phyloP scores from a whole-genome alignment of 2,888 invertebrate species.

The Leucophenga maculata region DNA sequence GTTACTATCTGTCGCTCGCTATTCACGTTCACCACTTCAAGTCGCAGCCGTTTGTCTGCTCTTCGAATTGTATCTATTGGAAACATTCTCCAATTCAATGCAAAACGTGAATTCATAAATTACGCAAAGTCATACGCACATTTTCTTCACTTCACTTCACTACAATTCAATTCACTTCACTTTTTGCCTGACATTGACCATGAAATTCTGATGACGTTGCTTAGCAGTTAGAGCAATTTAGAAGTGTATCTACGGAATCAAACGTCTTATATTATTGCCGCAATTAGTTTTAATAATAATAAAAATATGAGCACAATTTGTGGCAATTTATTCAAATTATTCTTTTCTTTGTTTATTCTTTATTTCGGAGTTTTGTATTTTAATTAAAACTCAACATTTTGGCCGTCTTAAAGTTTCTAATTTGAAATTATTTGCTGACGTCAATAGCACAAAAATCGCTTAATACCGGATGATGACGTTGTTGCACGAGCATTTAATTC shows the following conservation, averaged over 20 bases:
- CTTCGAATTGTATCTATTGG: not conserved
- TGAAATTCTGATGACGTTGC: constrained; percentile 55
- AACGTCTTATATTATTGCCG: not conserved
- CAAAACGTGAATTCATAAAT: constrained; percentile 18
- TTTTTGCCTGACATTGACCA: constrained; percentile 57
- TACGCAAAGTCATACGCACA: constrained; percentile 8
- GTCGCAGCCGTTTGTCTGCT: constrained; percentile 24
- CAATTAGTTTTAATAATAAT: not conserved
- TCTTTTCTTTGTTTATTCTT: too few species aligned
- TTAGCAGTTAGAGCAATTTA: constrained; percentile 2
- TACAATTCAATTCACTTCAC: constrained; percentile 44
- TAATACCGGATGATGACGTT: too few species aligned
- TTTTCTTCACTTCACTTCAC: not conserved
- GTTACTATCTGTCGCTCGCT: not conserved
- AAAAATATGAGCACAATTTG: not conserved
- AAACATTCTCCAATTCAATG: not conserved
- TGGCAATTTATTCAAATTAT: not conserved
- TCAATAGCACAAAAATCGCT: not conserved
- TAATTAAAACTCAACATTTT: too few species aligned
- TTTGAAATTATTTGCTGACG: not conserved
- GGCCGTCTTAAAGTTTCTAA: not conserved
- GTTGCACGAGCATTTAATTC: too few species aligned
- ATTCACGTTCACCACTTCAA: not conserved
- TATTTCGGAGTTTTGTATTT: not conserved
- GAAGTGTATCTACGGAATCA: not conserved